Conservation (phyloP, 2,113 vertebrate species). For the Myrmecophaga tridactyla region DNA sequence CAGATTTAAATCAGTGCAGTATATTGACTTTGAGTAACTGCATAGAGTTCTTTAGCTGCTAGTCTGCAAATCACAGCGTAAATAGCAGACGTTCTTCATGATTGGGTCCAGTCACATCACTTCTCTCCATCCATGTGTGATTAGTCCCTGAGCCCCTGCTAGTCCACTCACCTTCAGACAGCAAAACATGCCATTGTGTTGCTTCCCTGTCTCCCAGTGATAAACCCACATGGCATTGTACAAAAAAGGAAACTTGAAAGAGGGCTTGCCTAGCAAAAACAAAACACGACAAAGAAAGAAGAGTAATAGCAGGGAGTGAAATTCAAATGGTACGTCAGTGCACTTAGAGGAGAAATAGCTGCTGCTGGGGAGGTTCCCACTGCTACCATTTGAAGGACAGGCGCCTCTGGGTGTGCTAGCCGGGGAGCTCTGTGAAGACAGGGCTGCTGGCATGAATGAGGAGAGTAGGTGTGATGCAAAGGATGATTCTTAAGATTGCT, state of each 20-base stretch:
- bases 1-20: not conserved
- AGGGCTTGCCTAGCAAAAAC: not conserved
- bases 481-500: not conserved
- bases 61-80: not conserved
- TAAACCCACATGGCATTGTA: not conserved
- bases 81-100: rapidly evolving
- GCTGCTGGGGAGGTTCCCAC: rapidly evolving
- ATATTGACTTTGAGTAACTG: not conserved
- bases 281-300: too few species aligned
- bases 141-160: not conserved
- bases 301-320: not conserved
- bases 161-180: not conserved
- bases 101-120: too few species aligned
- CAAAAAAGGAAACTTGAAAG: not conserved
- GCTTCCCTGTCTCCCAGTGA: not conserved
- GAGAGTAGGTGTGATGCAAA: not conserved
- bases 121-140: not conserved
- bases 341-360: not conserved
- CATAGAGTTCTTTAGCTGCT: not conserved
- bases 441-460: not conserved
- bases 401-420: not conserved
- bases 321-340: rapidly evolving
- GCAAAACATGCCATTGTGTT: not conserved
- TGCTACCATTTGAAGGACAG: rapidly evolving
- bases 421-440: not conserved